Evolutionary conservation across 2,113 vertebrate species (phyloP), one percentile per base, ranked within the genome.

Genomic region (Brevimyrus niger): DNA sequence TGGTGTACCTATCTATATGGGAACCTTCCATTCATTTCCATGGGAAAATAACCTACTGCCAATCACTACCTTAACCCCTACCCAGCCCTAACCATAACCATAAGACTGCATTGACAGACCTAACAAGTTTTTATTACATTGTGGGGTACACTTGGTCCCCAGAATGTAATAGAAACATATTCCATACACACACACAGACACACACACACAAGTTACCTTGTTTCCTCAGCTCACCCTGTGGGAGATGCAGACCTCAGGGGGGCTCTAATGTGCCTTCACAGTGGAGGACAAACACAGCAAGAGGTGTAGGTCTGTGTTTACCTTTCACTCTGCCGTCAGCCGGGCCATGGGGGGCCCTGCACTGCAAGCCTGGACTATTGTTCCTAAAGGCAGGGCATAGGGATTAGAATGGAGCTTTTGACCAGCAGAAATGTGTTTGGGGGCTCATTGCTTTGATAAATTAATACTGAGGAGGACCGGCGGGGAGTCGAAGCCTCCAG

Each of bases 401-500:
- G 69, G 65, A 88, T 82, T 82, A 88, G 27, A 76, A 53, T 82
- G 48, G 69, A 53, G 69, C n/a, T 46, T 65, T 46, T 13, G 87
- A 61, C 87, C 87, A 88, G 44, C 35, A 80, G 31, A 80, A 76
- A 6, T 42, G 13, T 38, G 35, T 80, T 6, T 76, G 31, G 31
- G 21, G 38, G 23, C 3, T n/a, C 58, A n/a, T 61, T n/a, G 42
- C 44, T 80, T 80, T 88, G 88, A 88, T 82, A 69, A 50, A 69
- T 88, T 88, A 88, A 88, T 88, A 35, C 47, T 19, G 48, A 47
- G 55, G 88, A 19, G 19, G 46, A 35, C 19, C 42, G n/a, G 23
- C 7, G 35, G 6, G 85, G 85, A 19, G 23, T 17, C 4, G 15
- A 42, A 80, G 73, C 31, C 6, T 3, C 35, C 73, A 35, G 35